A percentile compares a stretch with the other conserved stretches of the same genome.
Evolutionary conservation across 2,888 invertebrate species (phyloP).

Genomic region (Onthophagus sagittarius): DNA sequence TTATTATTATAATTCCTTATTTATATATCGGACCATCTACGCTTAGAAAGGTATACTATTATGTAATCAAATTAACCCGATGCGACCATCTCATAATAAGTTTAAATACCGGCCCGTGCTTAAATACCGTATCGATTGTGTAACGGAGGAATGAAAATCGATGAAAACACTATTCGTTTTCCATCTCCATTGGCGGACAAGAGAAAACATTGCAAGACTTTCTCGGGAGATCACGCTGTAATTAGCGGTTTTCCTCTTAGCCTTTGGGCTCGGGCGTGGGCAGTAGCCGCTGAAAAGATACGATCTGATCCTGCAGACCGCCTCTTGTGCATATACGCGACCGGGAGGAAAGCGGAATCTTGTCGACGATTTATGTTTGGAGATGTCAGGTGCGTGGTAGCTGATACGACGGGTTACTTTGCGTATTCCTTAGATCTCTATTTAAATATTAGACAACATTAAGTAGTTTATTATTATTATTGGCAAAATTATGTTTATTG

Average conservation of each 20-base stretch:
- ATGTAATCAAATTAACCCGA: not conserved
- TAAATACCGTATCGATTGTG: not conserved
- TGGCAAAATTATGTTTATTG: not conserved
- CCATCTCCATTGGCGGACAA: not conserved
- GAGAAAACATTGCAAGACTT: not conserved
- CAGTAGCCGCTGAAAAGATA: not conserved
- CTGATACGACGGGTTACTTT: slow-evolving; percentile 2
- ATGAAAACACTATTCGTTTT: not conserved
- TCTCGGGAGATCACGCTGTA: slow-evolving; percentile 2
- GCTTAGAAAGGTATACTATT: not conserved
- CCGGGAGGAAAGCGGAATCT: slow-evolving; percentile 1
- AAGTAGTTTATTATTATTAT: not conserved
- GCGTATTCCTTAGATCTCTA: not conserved
- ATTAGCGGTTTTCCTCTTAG: slow-evolving; percentile 8
- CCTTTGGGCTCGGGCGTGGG: slow-evolving; percentile 1
- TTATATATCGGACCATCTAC: not conserved
- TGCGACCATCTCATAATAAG: not conserved
- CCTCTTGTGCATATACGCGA: not conserved
- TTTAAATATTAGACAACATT: not conserved
- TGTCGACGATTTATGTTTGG: slow-evolving; percentile 3
- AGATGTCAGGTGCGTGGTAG: slow-evolving; percentile 11
- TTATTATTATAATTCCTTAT: not conserved
- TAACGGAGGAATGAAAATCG: not conserved
- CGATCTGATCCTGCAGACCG: not conserved
- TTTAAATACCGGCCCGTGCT: too few relatives aligned